Evolutionary conservation across 2,797 vertebrate species (phyloP), one percentile per base, ranked within the genome.

Genomic region (Onychomys leucogaster): DNA sequence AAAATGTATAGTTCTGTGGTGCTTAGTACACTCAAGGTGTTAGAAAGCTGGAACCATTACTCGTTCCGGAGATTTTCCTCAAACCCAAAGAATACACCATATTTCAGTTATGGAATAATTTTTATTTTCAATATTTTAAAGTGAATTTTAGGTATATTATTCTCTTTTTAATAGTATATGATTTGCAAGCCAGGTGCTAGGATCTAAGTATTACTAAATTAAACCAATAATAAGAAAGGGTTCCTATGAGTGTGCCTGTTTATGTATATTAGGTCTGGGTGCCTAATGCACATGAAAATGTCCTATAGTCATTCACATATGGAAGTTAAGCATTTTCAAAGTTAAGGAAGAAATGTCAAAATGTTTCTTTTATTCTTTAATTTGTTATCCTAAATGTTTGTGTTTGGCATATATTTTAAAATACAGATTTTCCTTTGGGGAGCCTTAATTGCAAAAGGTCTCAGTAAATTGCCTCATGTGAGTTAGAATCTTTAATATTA

Each of bases 51-150:
- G 90, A 16, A 82, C 29, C 17, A 82, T 86, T 92, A 1, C 52
- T 91, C 89, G 75, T 75, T 96, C 37, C 19, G 90, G 34, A 93
- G 83, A 63, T 65, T 95, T 93, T 94, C 55, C 75, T 94, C 57
- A 43, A 2, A 12, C 55, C 32, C 52, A 69, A 92, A 69, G 52
- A 85, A 95, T 87, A 92, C 14, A 41, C 3, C 21, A 59, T 93
- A 73, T 81, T 43, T 21, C 67, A 83, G 34, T 82, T 43, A 59
- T 75, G 46, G 63, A 63, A 78, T 90, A 95, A 90, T 80, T 86
- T 93, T 92, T 95, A 77, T 94, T 89, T 91, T 71, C 37, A 81
- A 0, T 69, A 75, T 81, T 95, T 92, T 92, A 93, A 94, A 96
- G 27, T 94, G 32, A 75, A 87, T 14, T 25, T 93, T 75, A 87